Conservation (phyloP, 1,140 invertebrate species). For the Mylabris phalerata region DNA sequence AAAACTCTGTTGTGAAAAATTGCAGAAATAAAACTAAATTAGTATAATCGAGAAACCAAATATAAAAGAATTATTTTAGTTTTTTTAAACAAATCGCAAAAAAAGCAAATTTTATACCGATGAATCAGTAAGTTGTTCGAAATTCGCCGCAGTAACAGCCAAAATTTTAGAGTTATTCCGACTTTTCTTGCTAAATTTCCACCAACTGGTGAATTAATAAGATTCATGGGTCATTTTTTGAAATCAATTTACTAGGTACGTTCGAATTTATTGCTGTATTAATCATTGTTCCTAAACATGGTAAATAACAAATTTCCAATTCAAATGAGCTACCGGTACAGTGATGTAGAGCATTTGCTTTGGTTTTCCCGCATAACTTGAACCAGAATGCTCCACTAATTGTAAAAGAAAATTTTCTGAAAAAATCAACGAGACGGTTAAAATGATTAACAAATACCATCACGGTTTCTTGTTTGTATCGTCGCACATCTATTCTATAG, state of each 20-base stretch:
- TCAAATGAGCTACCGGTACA: constrained; percentile 63
- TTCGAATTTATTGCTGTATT: constrained; percentile 1
- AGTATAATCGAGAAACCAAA: background rate
- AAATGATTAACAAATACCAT: constrained; percentile 20
- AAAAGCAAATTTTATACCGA: constrained; percentile 17
- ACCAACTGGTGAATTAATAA: background rate
- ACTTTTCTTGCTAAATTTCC: constrained; percentile 54
- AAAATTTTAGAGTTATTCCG: constrained; percentile 67
- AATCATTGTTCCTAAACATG: constrained; percentile 35
- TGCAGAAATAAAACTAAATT: too few relatives aligned
- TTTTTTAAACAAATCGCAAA: too few relatives aligned
- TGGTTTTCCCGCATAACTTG: constrained; percentile 55
- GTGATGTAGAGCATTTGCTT: constrained; percentile 31
- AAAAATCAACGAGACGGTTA: background rate
- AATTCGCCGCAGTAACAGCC: constrained; percentile 48
- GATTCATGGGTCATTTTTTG: constrained; percentile 26
- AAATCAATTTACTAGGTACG: constrained; percentile 27
- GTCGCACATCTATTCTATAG: constrained; percentile 13
- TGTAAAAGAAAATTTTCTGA: background rate
- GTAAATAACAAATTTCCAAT: constrained; percentile 68
- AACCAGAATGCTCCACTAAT: constrained; percentile 46
- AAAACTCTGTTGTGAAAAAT: too few relatives aligned
- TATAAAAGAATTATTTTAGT: background rate
- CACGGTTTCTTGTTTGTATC: constrained; percentile 6
- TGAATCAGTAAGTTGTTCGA: constrained; percentile 31